Evolutionary conservation across 2,888 invertebrate genomes (phyloP).

Genomic region (Polia nebulosa): DNA sequence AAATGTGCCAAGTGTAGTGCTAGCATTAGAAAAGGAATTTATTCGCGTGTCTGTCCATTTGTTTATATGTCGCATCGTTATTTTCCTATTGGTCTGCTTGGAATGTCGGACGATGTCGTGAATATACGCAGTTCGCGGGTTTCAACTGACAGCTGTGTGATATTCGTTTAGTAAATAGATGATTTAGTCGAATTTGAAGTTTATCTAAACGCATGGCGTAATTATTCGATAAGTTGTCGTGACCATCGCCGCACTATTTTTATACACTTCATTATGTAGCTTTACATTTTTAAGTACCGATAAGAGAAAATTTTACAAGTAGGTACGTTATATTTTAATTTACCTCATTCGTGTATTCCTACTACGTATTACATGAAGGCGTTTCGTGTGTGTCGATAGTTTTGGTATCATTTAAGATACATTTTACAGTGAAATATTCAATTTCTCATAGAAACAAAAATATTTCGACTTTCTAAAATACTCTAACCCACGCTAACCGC

Average conservation of each 20-base stretch:
- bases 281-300: constrained; percentile 75
- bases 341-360: constrained; percentile 87
- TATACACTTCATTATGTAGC: constrained; percentile 79
- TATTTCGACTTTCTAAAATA: constrained; percentile 65
- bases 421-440: constrained; percentile 68
- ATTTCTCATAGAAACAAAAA: constrained; percentile 69
- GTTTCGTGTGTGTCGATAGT: constrained; percentile 79
- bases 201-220: constrained; percentile 81
- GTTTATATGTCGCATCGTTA: constrained; percentile 68
- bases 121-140: constrained; percentile 64
- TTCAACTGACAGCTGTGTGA: constrained; percentile 78
- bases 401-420: constrained; percentile 81
- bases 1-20: too few relatives aligned
- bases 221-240: constrained; percentile 73
- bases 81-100: constrained; percentile 79
- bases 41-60: constrained; percentile 59
- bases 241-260: constrained; percentile 80
- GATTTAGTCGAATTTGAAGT: constrained; percentile 82
- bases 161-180: constrained; percentile 82
- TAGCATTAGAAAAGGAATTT: constrained; percentile 55
- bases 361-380: constrained; percentile 76
- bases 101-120: constrained; percentile 65
- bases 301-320: constrained; percentile 73
- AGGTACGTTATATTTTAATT: constrained; percentile 76
- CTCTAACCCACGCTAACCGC: constrained; percentile 66